Conservation (phyloP, 2,113 vertebrate genomes). For the Tragelaphus strepsiceros region DNA sequence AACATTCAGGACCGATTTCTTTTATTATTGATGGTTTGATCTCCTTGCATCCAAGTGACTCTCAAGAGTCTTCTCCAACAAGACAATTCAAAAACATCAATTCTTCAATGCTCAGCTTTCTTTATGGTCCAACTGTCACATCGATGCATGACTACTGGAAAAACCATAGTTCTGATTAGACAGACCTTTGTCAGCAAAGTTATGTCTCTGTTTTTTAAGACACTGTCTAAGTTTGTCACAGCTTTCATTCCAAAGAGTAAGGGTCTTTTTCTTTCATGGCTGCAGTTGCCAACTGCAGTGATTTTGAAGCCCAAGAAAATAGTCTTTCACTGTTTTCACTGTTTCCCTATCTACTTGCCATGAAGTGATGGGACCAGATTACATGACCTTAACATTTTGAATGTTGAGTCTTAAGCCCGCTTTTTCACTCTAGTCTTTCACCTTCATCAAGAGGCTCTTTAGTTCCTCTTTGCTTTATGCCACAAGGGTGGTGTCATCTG, state of each 20-base stretch:
- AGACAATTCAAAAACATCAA: background rate
- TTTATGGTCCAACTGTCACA: background rate
- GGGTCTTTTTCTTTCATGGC: background rate
- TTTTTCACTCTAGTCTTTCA: background rate
- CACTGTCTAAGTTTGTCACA: background rate
- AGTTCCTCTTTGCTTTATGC: background rate
- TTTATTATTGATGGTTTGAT: background rate
- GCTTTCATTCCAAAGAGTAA: background rate
- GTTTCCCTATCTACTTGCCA: background rate
- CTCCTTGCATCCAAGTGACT: background rate
- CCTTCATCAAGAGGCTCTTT: background rate
- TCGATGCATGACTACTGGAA: background rate
- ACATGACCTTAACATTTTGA: background rate
- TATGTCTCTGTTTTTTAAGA: background rate
- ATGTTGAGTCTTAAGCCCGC: background rate
- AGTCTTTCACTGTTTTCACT: background rate
- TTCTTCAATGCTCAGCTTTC: background rate
- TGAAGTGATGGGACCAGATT: background rate
- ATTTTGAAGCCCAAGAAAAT: background rate
- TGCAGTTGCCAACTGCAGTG: background rate
- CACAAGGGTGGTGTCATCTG: background rate
- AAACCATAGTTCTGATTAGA: background rate
- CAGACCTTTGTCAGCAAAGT: background rate
- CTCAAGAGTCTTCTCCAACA: background rate
- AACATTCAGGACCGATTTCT: background rate